These are phyloP conservation scores for Cheirogaleus medius DNA, from an alignment of 2,113 vertebrate genomes.

Conservation along the genomic window DNA sequence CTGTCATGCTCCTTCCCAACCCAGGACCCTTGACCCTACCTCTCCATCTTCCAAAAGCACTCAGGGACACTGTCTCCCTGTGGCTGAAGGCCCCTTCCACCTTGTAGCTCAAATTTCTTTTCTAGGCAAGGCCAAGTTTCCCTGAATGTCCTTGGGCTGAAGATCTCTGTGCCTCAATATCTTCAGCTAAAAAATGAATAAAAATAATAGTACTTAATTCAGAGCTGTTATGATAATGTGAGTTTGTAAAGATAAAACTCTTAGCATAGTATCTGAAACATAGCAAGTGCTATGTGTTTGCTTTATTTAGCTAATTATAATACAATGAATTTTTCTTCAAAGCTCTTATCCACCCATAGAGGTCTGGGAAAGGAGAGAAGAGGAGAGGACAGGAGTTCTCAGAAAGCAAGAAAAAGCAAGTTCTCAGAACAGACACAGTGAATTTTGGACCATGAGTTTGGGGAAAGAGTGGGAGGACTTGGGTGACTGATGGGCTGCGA, in stretches of 20 bases:
- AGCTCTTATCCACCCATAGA: background rate
- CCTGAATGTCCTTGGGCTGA: background rate
- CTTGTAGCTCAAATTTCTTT: background rate
- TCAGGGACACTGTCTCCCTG: background rate
- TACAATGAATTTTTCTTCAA: background rate
- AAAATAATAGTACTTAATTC: background rate
- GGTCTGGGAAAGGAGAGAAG: too few relatives aligned
- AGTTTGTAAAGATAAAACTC: background rate
- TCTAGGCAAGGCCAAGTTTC: background rate
- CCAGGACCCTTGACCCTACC: background rate
- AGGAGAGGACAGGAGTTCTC: too few relatives aligned
- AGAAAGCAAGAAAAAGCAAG: background rate
- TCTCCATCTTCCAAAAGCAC: background rate
- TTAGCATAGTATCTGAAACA: background rate
- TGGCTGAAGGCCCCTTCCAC: background rate
- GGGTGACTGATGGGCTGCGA: background rate
- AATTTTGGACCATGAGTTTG: background rate
- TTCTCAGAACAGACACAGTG: background rate
- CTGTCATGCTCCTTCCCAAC: accelerated
- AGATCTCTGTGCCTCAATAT: background rate
- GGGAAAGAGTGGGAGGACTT: background rate
- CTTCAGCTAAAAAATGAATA: background rate
- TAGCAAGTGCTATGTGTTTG: background rate
- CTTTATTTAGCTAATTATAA: background rate
- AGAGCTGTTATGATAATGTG: background rate